Evolutionary conservation across 2,888 invertebrate species (phyloP).

Genomic region (Eristalis pertinax): DNA sequence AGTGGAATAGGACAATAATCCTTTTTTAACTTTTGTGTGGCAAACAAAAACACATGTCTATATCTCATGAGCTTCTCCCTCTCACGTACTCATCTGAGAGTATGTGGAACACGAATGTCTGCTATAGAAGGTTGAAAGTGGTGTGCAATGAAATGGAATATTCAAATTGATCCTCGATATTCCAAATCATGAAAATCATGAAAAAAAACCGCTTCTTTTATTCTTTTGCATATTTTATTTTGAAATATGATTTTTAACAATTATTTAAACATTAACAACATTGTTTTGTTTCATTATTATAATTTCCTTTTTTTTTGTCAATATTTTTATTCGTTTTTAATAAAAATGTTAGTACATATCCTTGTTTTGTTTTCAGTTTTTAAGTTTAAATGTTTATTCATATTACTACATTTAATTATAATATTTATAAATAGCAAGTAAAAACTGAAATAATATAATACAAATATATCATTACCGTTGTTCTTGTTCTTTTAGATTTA

Average conservation of each 20-base stretch:
- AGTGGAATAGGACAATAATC: too few relatives aligned
- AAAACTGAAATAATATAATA: slow-evolving; percentile 72
- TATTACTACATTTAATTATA: slow-evolving; percentile 70
- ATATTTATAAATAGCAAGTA: slow-evolving; percentile 73
- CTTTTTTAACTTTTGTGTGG: too few relatives aligned
- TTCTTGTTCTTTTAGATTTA: slow-evolving; percentile 52
- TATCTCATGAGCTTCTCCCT: too few relatives aligned
- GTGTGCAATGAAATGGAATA: too few relatives aligned
- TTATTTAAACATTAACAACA: slow-evolving; percentile 82
- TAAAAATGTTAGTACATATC: slow-evolving; percentile 74
- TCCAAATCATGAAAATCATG: not conserved
- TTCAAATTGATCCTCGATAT: too few relatives aligned
- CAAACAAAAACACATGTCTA: too few relatives aligned
- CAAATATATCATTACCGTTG: slow-evolving; percentile 69
- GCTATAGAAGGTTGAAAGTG: too few relatives aligned
- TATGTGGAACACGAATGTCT: too few relatives aligned
- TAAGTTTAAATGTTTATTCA: slow-evolving; percentile 70
- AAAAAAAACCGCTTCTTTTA: not conserved
- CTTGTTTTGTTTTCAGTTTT: slow-evolving; percentile 74
- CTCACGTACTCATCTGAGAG: too few relatives aligned
- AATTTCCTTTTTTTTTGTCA: slow-evolving; percentile 60
- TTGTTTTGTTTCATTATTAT: slow-evolving; percentile 76
- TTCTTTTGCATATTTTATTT: slow-evolving; percentile 75
- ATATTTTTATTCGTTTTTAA: slow-evolving; percentile 72
- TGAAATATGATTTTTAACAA: slow-evolving; percentile 80